These are phyloP conservation scores for Mirza zaza DNA, from an alignment of 2,113 vertebrate genomes.

Conservation along the genomic window DNA sequence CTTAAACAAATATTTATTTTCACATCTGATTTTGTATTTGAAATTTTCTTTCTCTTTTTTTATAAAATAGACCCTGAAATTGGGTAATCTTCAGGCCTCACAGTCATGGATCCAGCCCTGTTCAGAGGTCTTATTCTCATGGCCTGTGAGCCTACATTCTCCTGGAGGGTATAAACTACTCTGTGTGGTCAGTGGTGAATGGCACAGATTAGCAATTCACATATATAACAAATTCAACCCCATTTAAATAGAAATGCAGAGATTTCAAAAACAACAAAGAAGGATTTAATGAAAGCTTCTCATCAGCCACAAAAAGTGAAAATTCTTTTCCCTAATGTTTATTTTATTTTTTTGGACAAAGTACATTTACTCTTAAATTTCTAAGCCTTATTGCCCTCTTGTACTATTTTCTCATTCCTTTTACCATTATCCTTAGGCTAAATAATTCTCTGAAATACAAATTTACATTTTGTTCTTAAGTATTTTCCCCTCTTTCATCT, in stretches of 20 bases:
- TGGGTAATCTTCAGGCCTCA: neutral
- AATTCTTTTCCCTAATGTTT: neutral
- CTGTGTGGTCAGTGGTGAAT: neutral
- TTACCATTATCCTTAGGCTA: neutral
- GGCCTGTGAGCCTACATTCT: neutral
- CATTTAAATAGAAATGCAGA: neutral
- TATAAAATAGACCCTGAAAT: neutral
- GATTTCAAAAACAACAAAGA: neutral
- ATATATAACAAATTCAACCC: neutral
- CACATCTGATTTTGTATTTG: neutral
- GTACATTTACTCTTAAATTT: neutral
- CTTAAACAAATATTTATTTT: neutral
- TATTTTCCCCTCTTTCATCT: neutral
- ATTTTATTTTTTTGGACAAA: neutral
- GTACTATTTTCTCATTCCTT: neutral
- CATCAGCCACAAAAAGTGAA: neutral
- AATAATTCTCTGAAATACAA: neutral
- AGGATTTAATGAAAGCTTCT: neutral
- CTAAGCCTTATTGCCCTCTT: neutral
- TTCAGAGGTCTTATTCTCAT: neutral
- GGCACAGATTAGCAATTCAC: neutral
- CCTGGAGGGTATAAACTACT: neutral
- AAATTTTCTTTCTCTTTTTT: neutral
- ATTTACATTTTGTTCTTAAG: neutral
- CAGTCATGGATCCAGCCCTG: neutral